These are phyloP conservation scores for Marmota monax DNA, from an alignment of 2,113 vertebrate species.

Conservation along the genomic window DNA sequence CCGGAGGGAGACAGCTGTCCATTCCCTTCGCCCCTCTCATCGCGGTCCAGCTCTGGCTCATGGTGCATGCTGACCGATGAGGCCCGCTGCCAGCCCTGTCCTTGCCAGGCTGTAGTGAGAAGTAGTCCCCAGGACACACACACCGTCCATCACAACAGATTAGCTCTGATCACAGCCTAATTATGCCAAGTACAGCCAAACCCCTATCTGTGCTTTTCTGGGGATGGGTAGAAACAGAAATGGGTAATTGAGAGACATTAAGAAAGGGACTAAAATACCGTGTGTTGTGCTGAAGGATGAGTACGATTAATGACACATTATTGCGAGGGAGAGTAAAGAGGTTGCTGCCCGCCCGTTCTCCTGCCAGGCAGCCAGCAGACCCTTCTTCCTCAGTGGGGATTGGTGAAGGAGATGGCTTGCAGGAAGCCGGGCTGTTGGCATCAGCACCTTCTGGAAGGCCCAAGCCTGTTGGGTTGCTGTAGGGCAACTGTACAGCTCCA, in stretches of 20 bases:
- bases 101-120: accelerated
- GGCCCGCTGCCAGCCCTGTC: background rate
- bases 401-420: background rate
- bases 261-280: slow-evolving; percentile 36
- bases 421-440: background rate
- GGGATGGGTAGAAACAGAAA: background rate
- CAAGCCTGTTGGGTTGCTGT: background rate
- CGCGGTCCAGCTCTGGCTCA: background rate
- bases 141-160: background rate
- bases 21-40: background rate
- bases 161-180: slow-evolving; percentile 63
- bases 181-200: slow-evolving; percentile 40
- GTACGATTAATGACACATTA: background rate
- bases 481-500: background rate
- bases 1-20: background rate
- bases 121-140: background rate
- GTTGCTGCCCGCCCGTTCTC: background rate
- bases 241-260: slow-evolving; percentile 47
- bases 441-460: background rate
- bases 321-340: background rate
- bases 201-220: slow-evolving; percentile 42
- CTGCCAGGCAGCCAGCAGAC: background rate
- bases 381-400: slow-evolving; percentile 13
- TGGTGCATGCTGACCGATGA: background rate
- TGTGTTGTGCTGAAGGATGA: background rate